These are phyloP conservation scores for Watsonalla binaria DNA, from an alignment of 2,888 invertebrate species.

Conservation along the genomic window DNA sequence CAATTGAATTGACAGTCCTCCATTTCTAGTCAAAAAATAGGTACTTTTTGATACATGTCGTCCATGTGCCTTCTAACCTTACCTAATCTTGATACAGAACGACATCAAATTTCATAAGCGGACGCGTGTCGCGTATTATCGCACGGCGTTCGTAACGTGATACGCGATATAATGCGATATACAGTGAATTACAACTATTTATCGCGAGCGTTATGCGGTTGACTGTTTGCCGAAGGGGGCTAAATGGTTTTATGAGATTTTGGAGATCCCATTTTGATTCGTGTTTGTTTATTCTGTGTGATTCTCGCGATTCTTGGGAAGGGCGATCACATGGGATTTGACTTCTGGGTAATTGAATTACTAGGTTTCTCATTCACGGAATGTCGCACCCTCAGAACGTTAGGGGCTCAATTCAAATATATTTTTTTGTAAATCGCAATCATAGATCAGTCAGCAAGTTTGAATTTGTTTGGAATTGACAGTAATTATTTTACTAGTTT, in stretches of 20 bases:
- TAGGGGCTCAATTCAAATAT: too few species aligned
- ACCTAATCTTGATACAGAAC: slow-evolving; percentile 26
- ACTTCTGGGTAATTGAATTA: too few species aligned
- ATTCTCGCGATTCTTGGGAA: slow-evolving; percentile 1
- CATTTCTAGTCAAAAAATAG: not conserved
- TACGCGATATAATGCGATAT: slow-evolving; percentile 47
- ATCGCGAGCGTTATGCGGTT: slow-evolving; percentile 55
- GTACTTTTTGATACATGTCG: not conserved
- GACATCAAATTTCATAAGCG: slow-evolving; percentile 65
- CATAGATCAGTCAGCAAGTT: too few species aligned
- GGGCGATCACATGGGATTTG: not conserved
- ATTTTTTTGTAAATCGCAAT: too few species aligned
- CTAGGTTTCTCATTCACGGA: too few species aligned
- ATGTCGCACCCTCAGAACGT: too few species aligned
- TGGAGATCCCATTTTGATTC: not conserved
- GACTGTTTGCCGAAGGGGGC: slow-evolving; percentile 31
- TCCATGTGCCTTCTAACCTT: slow-evolving; percentile 24
- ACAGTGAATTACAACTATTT: slow-evolving; percentile 72
- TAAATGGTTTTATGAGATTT: slow-evolving; percentile 51
- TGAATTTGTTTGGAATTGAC: too few species aligned
- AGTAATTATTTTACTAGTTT: too few species aligned
- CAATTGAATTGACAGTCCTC: too few species aligned
- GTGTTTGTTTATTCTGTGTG: slow-evolving; percentile 1
- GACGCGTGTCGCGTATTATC: slow-evolving; percentile 73
- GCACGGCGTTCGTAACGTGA: slow-evolving; percentile 51